Conservation (phyloP, 2,113 vertebrate genomes). For the Tachysurus fulvidraco region DNA sequence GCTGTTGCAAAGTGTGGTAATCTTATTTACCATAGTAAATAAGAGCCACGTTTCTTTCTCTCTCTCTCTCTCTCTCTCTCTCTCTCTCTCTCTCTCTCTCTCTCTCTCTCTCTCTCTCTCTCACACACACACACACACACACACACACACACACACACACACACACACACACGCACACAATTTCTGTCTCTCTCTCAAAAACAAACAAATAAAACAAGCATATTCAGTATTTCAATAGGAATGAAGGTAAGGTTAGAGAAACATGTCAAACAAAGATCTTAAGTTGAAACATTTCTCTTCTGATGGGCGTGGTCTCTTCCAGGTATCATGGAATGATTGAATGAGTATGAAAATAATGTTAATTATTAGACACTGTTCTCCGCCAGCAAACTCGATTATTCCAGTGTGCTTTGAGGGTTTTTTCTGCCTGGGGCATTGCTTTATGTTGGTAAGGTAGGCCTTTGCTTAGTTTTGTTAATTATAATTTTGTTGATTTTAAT, state of each 20-base stretch:
- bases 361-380: not conserved
- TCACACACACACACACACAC: no score
- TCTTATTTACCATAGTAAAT: not conserved
- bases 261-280: no score
- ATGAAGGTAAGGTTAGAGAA: not conserved
- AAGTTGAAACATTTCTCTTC: not conserved
- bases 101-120: no score
- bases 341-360: not conserved
- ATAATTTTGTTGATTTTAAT: not conserved
- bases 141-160: no score
- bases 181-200: not conserved
- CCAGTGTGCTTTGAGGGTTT: not conserved
- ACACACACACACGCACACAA: no score
- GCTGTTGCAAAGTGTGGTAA: not conserved
- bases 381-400: not conserved
- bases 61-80: not conserved
- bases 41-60: not conserved
- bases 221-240: not conserved
- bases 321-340: not conserved
- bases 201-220: no score
- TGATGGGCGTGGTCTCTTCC: not conserved
- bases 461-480: not conserved
- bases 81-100: not conserved
- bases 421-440: not conserved
- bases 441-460: not conserved